These are phyloP conservation scores for Penaeus japonicus DNA, from an alignment of 1,140 invertebrate genomes.

Conservation along the genomic window DNA sequence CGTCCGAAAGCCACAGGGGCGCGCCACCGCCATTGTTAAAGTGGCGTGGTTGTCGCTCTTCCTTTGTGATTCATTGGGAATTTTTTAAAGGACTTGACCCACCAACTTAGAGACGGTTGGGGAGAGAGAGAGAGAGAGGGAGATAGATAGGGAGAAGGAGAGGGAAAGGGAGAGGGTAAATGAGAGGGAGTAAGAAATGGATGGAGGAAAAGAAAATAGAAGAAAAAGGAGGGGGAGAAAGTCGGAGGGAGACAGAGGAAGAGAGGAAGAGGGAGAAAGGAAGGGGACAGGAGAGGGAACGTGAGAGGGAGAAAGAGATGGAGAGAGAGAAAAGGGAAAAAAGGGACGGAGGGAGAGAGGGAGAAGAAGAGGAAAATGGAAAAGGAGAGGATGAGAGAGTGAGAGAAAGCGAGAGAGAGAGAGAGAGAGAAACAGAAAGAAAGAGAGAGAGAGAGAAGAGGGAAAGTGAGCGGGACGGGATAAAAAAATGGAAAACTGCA, in stretches of 20 bases:
- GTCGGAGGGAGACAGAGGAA: too few relatives aligned
- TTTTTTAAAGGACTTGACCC: constrained; percentile 36
- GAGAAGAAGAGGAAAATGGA: too few relatives aligned
- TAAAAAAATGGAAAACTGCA: background rate
- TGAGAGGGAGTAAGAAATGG: background rate
- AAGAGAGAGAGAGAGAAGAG: background rate
- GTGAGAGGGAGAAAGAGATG: background rate
- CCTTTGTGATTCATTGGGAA: constrained; percentile 27
- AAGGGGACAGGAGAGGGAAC: background rate
- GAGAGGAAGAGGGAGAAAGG: background rate
- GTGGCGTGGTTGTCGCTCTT: constrained; percentile 19
- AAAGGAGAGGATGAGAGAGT: background rate
- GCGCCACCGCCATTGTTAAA: constrained; percentile 30
- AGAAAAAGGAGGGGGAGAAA: background rate
- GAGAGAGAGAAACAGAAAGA: background rate
- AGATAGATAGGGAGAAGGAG: background rate
- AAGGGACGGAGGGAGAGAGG: background rate
- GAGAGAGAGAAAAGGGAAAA: too few relatives aligned
- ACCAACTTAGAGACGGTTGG: constrained; percentile 27
- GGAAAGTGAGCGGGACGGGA: background rate
- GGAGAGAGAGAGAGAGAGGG: background rate
- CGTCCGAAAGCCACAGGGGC: too few relatives aligned
- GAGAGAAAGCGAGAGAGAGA: too few relatives aligned
- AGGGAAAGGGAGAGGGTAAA: background rate
- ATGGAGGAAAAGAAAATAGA: background rate